Evolutionary conservation across 2,888 invertebrate species (phyloP).

Genomic region (Steinernema carpocapsae): DNA sequence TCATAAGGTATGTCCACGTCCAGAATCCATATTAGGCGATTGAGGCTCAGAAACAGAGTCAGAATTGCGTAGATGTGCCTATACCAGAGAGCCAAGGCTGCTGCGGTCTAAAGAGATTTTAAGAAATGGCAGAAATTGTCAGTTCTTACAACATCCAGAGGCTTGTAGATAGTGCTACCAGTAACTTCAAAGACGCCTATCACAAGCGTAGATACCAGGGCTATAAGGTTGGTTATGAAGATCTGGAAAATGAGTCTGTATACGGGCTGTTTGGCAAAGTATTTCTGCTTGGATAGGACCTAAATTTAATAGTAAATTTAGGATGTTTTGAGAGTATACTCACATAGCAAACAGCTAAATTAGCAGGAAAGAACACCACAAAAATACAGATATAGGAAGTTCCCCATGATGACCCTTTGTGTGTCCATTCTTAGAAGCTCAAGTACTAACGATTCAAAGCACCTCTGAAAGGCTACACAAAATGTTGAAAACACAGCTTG

Average conservation of each 20-base stretch:
- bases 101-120: neutral
- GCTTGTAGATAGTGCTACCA: neutral
- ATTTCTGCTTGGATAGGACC: neutral
- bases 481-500: no score
- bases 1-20: neutral
- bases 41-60: neutral
- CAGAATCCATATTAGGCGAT: neutral
- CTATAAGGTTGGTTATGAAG: neutral
- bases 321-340: neutral
- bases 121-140: neutral
- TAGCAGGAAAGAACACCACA: neutral
- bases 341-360: neutral
- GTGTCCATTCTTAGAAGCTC: no score
- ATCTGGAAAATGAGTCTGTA: neutral
- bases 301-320: neutral
- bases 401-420: no score
- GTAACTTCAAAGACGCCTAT: neutral
- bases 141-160: neutral
- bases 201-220: neutral
- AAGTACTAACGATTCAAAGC: no score
- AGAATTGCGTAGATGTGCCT: slow-evolving; percentile 3
- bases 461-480: no score
- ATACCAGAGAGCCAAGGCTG: neutral
- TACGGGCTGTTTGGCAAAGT: neutral
- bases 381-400: neutral